A percentile compares a stretch with the other conserved stretches of the same genome.
These are phyloP conservation scores for Apantesis nais DNA, from an alignment of 2,888 invertebrate species.

Conservation along the genomic window DNA sequence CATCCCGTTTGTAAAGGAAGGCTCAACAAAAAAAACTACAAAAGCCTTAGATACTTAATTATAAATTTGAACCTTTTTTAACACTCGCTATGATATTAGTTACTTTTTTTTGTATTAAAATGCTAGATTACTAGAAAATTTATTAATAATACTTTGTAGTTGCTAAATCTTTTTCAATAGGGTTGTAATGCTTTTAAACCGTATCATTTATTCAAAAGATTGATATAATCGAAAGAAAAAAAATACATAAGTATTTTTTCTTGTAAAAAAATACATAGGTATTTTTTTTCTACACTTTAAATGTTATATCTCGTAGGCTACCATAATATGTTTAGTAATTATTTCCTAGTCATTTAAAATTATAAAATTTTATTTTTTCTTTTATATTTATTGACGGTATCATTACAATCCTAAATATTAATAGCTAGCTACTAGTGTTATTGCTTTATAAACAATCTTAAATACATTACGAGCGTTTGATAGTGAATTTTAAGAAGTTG, in stretches of 20 bases:
- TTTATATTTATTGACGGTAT: slow-evolving; percentile 28
- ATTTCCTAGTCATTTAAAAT: slow-evolving; percentile 25
- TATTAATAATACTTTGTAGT: slow-evolving; percentile 45
- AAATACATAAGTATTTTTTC: neutral
- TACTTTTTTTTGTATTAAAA: slow-evolving; percentile 49
- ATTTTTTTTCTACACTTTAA: neutral
- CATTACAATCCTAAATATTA: slow-evolving; percentile 54
- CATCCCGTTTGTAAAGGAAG: too few relatives aligned
- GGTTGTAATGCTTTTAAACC: slow-evolving; percentile 40
- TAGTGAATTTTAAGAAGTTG: slow-evolving; percentile 70
- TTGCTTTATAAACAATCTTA: slow-evolving; percentile 61
- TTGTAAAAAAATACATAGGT: neutral
- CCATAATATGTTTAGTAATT: slow-evolving; percentile 15
- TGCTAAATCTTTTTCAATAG: slow-evolving; percentile 34
- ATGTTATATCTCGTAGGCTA: neutral
- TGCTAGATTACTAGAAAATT: slow-evolving; percentile 56
- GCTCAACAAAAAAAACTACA: too few relatives aligned
- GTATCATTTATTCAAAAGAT: neutral
- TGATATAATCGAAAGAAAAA: neutral
- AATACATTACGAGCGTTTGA: slow-evolving; percentile 66
- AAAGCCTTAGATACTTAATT: slow-evolving; percentile 70
- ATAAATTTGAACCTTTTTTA: slow-evolving; percentile 57
- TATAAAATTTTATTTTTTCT: slow-evolving; percentile 3
- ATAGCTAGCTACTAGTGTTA: slow-evolving; percentile 55
- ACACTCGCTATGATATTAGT: slow-evolving; percentile 56